Evolutionary conservation across 2,888 invertebrate species (phyloP).

Genomic region (Dorcus hopei): DNA sequence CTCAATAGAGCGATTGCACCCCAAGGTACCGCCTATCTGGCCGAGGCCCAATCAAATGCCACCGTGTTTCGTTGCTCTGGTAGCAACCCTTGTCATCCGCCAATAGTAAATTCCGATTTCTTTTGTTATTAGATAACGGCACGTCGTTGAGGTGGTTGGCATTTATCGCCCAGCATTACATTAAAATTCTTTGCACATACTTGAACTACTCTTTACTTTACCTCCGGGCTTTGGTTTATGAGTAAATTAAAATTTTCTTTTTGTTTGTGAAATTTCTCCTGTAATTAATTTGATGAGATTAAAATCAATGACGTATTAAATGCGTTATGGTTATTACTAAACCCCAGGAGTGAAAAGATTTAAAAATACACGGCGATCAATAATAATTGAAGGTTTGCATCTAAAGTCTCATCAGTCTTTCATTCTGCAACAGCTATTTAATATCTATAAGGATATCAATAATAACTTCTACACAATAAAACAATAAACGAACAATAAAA

Average conservation of each 20-base stretch:
- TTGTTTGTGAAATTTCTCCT: no score
- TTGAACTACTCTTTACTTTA: no score
- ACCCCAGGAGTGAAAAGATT: no score
- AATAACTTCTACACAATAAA: no score
- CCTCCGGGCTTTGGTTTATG: no score
- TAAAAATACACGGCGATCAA: no score
- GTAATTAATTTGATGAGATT: not conserved
- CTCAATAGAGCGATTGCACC: slow-evolving; percentile 10
- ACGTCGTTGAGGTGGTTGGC: not conserved
- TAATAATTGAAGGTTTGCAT: no score
- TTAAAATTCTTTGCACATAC: not conserved
- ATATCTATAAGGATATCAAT: no score
- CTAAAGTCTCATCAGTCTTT: no score
- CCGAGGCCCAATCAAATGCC: slow-evolving; percentile 17
- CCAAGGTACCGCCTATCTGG: slow-evolving; percentile 26
- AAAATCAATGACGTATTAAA: not conserved
- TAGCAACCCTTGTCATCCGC: slow-evolving; percentile 32
- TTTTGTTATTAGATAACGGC: slow-evolving; percentile 2
- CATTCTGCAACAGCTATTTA: no score
- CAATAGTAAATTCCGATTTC: slow-evolving; percentile 26
- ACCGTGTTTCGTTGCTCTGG: slow-evolving; percentile 32
- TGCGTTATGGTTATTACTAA: not conserved
- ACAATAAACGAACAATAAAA: no score
- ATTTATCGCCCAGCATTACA: not conserved
- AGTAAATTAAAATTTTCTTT: no score